These are phyloP conservation scores for Drosophila busckii DNA, from an alignment of 1,140 invertebrate species.

Conservation along the genomic window DNA sequence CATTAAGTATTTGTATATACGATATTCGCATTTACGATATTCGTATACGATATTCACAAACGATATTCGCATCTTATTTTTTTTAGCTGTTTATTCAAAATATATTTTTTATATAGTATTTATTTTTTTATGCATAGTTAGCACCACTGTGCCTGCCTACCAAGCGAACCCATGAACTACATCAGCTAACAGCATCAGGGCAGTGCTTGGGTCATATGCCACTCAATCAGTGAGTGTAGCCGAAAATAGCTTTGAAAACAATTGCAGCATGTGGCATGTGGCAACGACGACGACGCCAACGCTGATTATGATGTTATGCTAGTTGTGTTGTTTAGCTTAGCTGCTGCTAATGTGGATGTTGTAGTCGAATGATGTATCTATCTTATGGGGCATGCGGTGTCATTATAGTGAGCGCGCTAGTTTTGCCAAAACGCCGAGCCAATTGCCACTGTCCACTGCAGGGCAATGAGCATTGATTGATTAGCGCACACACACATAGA, in stretches of 20 bases:
- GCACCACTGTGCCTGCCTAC: too few relatives aligned
- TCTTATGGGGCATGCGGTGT: too few relatives aligned
- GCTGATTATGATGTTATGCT: not conserved
- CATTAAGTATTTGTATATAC: too few relatives aligned
- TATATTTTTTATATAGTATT: too few relatives aligned
- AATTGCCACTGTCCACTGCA: constrained; percentile 52
- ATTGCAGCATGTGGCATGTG: constrained; percentile 24
- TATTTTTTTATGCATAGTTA: too few relatives aligned
- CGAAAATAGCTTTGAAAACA: constrained; percentile 50
- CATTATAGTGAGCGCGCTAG: constrained; percentile 7
- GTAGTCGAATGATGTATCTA: constrained; percentile 15
- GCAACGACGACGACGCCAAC: not conserved
- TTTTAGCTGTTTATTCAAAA: too few relatives aligned
- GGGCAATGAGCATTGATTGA: constrained; percentile 58
- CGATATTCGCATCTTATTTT: too few relatives aligned
- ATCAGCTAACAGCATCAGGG: too few relatives aligned
- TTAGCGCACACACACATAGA: constrained; percentile 34
- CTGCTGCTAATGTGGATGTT: not conserved
- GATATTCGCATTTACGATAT: too few relatives aligned
- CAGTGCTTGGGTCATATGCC: constrained; percentile 36
- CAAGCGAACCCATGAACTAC: too few relatives aligned
- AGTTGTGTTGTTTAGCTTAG: too few relatives aligned
- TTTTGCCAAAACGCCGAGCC: constrained; percentile 41
- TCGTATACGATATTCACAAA: too few relatives aligned
- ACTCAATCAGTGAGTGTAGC: constrained; percentile 54